Evolutionary conservation across 2,888 invertebrate species (phyloP).

Genomic region (Microctonus aethiopoides): DNA sequence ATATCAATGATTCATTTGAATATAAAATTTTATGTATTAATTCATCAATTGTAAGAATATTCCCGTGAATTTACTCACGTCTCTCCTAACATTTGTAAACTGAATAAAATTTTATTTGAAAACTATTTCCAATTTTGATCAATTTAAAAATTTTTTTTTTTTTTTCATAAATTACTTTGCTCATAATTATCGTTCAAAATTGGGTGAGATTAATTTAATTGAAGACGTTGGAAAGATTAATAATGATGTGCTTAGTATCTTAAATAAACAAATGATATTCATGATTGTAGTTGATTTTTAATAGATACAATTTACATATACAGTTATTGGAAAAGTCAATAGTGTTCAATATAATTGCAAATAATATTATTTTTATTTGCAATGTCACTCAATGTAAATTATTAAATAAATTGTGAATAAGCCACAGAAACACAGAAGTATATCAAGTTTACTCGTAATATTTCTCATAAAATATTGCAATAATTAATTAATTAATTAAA

Average conservation of each 20-base stretch:
- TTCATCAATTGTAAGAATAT: too few relatives aligned
- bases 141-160: too few relatives aligned
- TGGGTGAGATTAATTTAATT: too few relatives aligned
- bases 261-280: not conserved
- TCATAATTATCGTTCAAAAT: too few relatives aligned
- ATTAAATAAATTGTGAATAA: constrained; percentile 40
- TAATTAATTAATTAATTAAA: constrained; percentile 40
- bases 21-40: too few relatives aligned
- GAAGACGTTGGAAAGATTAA: not conserved
- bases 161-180: too few relatives aligned
- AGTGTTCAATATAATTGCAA: constrained; percentile 46
- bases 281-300: constrained; percentile 42
- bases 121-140: too few relatives aligned
- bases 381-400: constrained; percentile 19
- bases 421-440: constrained; percentile 50
- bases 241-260: not conserved
- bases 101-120: too few relatives aligned
- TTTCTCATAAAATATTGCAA: constrained; percentile 29
- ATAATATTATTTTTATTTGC: constrained; percentile 17
- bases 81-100: too few relatives aligned
- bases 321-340: constrained; percentile 48
- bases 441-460: constrained; percentile 33
- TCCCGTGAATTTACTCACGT: too few relatives aligned
- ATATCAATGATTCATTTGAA: too few relatives aligned
- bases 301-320: constrained; percentile 53